Percentiles rank a stretch among this genome's conserved stretches.
Conservation (phyloP, 1,140 invertebrate genomes). For the Rhagoletis pomonella region DNA sequence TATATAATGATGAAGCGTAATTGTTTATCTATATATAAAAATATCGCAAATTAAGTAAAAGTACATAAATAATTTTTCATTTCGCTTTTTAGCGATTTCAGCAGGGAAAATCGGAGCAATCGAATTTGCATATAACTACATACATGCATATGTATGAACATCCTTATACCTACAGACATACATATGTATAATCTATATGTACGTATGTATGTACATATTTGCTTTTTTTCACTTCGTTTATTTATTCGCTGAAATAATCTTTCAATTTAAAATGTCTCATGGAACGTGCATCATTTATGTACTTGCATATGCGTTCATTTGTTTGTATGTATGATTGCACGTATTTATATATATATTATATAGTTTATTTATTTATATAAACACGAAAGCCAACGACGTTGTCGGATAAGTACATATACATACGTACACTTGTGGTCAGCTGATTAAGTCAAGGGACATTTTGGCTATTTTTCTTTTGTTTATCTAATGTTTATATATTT, state of each 20-base stretch:
- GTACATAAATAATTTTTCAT: conserved; percentile 17
- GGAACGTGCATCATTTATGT: not conserved
- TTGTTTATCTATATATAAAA: not conserved
- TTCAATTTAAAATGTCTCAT: not conserved
- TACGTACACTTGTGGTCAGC: no score
- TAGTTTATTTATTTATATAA: no score
- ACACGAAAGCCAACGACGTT: no score
- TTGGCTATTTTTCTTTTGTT: no score
- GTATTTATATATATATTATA: no score
- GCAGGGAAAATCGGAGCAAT: conserved; percentile 12
- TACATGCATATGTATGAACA: not conserved
- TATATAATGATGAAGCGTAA: conserved; percentile 19
- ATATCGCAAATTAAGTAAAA: no score
- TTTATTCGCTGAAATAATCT: conserved; percentile 21
- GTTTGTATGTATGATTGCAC: no score
- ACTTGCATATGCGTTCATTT: not conserved
- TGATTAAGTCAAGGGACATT: no score
- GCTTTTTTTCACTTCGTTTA: not conserved
- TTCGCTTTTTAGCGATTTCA: conserved; percentile 39
- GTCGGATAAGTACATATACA: no score
- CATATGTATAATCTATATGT: no score
- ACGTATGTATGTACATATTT: not conserved
- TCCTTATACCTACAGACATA: no score
- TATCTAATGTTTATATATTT: no score
- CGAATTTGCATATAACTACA: not conserved